Conservation (phyloP, 2,113 vertebrate genomes). For the Falcunculus frontatus region DNA sequence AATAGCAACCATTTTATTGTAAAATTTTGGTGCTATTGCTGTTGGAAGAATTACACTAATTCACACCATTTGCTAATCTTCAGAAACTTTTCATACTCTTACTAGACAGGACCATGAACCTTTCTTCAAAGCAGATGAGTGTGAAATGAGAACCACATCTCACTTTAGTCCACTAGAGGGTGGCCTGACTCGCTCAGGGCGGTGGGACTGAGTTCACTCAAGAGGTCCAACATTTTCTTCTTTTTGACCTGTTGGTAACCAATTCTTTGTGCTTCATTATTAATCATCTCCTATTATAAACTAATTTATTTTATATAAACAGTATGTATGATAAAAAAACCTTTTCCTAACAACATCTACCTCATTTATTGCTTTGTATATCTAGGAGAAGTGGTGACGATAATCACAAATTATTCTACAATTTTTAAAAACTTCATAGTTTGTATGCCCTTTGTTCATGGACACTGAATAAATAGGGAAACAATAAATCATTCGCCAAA, state of each 20-base stretch:
- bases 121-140: neutral
- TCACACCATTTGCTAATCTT: neutral
- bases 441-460: neutral
- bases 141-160: constrained; percentile 34
- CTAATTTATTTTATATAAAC: neutral
- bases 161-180: constrained; percentile 76
- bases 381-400: neutral
- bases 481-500: neutral
- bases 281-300: neutral
- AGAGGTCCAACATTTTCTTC: neutral
- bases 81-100: neutral
- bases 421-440: neutral
- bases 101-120: neutral
- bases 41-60: neutral
- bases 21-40: neutral
- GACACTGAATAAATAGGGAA: neutral
- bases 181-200: constrained; percentile 52
- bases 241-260: constrained; percentile 64
- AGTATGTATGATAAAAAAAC: rapidly evolving
- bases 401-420: neutral
- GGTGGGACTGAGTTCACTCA: neutral
- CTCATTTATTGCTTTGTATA: neutral
- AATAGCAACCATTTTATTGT: neutral
- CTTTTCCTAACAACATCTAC: neutral
- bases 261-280: neutral